Percentiles rank a stretch among this genome's conserved stretches.
Conservation (phyloP, 1,140 invertebrate species). For the Vanessa atalanta region DNA sequence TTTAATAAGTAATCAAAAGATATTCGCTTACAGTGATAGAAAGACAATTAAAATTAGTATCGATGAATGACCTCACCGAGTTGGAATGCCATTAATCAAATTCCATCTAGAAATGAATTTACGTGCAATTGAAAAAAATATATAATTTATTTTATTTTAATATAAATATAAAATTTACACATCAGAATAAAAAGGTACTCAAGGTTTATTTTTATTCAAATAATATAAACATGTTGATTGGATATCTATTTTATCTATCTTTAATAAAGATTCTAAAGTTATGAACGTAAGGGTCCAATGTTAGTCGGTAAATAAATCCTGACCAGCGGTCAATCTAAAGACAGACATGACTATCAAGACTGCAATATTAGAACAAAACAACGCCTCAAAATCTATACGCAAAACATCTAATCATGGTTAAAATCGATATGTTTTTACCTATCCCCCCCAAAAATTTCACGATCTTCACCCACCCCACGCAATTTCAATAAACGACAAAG, state of each 20-base stretch:
- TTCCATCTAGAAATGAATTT: no score
- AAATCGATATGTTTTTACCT: conserved; percentile 78
- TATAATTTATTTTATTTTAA: no score
- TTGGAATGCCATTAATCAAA: background rate
- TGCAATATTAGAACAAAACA: background rate
- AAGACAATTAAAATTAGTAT: background rate
- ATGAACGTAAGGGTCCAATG: no score
- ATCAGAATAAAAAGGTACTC: no score
- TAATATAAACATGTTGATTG: no score
- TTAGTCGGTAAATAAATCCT: background rate
- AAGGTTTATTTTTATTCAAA: no score
- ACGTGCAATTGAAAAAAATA: no score
- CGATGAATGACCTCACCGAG: background rate
- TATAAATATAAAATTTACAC: no score
- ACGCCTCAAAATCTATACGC: conserved; percentile 43
- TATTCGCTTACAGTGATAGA: background rate
- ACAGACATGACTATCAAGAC: background rate
- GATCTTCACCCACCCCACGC: conserved; percentile 59
- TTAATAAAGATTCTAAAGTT: no score
- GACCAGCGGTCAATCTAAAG: background rate
- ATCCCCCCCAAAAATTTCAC: conserved; percentile 69
- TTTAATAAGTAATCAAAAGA: background rate
- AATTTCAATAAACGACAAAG: conserved; percentile 79
- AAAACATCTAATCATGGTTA: conserved; percentile 65
- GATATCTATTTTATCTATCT: no score